phyloP scores from a whole-genome alignment of 1,140 invertebrate genomes.

The Drosophila guanche region DNA sequence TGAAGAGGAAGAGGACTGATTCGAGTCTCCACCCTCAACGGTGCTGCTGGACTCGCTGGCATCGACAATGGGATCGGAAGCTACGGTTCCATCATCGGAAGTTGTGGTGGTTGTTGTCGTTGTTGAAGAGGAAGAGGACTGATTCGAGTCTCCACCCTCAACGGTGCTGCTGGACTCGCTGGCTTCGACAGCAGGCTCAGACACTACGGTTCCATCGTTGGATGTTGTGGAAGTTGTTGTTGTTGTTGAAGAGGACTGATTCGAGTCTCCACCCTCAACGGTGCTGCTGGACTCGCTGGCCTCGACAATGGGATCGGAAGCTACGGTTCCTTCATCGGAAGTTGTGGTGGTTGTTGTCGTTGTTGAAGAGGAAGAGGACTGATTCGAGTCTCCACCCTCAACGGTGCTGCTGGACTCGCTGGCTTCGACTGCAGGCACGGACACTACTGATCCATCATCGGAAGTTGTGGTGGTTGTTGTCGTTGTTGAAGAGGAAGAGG shows the following conservation, averaged over 20 bases:
- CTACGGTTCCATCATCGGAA: neutral
- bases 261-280: neutral
- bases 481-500: conserved; percentile 8
- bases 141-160: neutral
- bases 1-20: conserved; percentile 1
- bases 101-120: conserved; percentile 2
- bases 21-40: neutral
- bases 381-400: neutral
- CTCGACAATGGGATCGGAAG: conserved; percentile 3
- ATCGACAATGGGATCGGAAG: neutral
- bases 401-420: neutral
- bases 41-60: neutral
- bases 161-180: neutral
- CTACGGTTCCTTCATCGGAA: neutral
- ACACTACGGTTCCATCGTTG: neutral
- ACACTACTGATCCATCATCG: neutral
- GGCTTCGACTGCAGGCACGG: neutral
- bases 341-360: conserved; percentile 21
- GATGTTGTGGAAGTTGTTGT: conserved; percentile 21
- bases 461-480: conserved; percentile 13
- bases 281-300: neutral
- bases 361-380: neutral
- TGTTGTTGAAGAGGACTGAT: conserved; percentile 11
- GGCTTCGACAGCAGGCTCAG: conserved; percentile 4
- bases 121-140: conserved; percentile 13